These are phyloP conservation scores for Drosophila barbarae DNA, from an alignment of 2,888 invertebrate genomes.

Conservation along the genomic window DNA sequence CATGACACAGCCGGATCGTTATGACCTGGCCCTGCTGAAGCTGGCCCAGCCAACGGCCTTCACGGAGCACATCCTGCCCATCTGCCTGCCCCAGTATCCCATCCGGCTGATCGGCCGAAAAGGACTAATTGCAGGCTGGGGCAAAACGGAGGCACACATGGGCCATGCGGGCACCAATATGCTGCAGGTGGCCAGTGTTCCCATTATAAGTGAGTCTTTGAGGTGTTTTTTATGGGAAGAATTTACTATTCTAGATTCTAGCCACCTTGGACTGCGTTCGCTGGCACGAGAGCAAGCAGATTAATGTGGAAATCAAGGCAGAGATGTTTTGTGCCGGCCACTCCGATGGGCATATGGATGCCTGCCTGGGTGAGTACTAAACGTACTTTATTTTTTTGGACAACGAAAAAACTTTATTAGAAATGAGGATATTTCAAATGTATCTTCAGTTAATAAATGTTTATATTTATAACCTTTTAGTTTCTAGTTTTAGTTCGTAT, in stretches of 20 bases:
- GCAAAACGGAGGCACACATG: slow-evolving; percentile 87
- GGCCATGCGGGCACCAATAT: slow-evolving; percentile 90
- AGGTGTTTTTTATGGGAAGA: accelerated
- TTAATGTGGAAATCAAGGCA: slow-evolving; percentile 86
- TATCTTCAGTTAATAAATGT: not conserved
- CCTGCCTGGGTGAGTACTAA: slow-evolving; percentile 84
- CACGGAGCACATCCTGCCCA: slow-evolving; percentile 86
- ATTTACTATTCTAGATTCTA: slow-evolving; percentile 62
- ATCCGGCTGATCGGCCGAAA: slow-evolving; percentile 81
- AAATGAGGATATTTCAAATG: too few species aligned
- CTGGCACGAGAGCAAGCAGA: slow-evolving; percentile 91
- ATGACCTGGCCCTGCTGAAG: slow-evolving; percentile 87
- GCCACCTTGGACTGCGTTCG: slow-evolving; percentile 87
- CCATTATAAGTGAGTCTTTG: slow-evolving; percentile 85
- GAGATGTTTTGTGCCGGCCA: slow-evolving; percentile 93
- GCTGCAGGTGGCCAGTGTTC: slow-evolving; percentile 89
- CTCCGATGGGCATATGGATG: slow-evolving; percentile 89
- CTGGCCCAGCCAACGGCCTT: slow-evolving; percentile 84
- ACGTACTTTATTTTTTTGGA: not conserved
- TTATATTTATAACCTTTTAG: not conserved
- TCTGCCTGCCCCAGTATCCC: slow-evolving; percentile 85
- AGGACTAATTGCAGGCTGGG: slow-evolving; percentile 90
- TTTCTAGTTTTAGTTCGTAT: too few species aligned
- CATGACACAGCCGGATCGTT: slow-evolving; percentile 90
- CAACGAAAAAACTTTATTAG: not conserved